Percentiles rank a stretch among this genome's conserved stretches.
These are phyloP conservation scores for Magallana ariakensis DNA, from an alignment of 1,140 invertebrate species.

Conservation along the genomic window DNA sequence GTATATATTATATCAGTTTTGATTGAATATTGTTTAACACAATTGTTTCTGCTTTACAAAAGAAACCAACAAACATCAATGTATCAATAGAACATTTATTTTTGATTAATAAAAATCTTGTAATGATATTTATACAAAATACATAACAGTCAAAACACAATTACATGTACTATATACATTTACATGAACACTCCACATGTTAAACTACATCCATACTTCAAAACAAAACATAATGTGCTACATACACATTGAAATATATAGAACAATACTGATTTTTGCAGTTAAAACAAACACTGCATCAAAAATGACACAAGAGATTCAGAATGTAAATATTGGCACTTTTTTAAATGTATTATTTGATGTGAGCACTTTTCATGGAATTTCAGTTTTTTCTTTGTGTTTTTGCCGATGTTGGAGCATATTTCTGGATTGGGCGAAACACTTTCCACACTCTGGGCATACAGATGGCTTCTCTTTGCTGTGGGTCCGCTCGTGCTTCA, in stretches of 20 bases:
- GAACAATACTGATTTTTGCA: no score
- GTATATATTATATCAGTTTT: no score
- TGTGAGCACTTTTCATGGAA: neutral
- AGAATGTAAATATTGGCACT: slow-evolving; percentile 1
- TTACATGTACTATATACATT: neutral
- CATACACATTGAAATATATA: neutral
- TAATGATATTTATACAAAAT: neutral
- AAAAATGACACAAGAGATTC: neutral
- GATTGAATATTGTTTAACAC: neutral
- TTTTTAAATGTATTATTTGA: neutral
- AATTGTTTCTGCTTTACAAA: neutral
- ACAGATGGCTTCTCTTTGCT: slow-evolving; percentile 93
- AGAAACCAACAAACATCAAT: neutral
- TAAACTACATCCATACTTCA: no score
- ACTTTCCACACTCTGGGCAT: slow-evolving; percentile 93
- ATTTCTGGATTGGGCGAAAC: slow-evolving; percentile 94
- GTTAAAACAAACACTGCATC: no score
- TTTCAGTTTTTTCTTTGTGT: slow-evolving; percentile 40
- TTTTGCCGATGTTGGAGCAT: slow-evolving; percentile 77
- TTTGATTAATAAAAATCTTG: neutral
- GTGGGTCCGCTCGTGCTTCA: slow-evolving; percentile 81
- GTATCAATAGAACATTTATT: neutral
- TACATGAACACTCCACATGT: neutral
- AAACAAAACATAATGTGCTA: no score
- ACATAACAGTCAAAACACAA: neutral